Percentiles rank a stretch among this genome's conserved stretches.
phyloP scores from a whole-genome alignment of 2,888 invertebrate species.

The Lochmaea capreae region DNA sequence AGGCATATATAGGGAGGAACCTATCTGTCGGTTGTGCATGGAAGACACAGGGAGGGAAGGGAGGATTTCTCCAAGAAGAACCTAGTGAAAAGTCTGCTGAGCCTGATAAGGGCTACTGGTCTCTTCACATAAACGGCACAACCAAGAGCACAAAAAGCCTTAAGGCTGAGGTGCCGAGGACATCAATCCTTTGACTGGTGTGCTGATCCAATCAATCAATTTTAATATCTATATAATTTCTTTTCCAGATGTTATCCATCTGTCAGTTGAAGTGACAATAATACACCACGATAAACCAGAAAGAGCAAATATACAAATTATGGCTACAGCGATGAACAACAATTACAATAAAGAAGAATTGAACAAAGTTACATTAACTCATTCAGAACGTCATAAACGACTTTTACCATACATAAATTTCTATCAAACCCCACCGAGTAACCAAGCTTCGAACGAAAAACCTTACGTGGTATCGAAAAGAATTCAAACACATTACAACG shows the following conservation, averaged over 20 bases:
- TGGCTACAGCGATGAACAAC: slow-evolving; percentile 53
- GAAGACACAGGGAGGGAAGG: no score
- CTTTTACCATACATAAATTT: slow-evolving; percentile 87
- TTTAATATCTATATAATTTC: slow-evolving; percentile 5
- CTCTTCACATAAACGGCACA: no score
- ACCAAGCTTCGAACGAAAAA: slow-evolving; percentile 57
- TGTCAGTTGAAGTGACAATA: slow-evolving; percentile 56
- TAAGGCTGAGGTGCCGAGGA: no score
- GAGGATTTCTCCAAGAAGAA: no score
- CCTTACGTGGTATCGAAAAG: slow-evolving; percentile 37
- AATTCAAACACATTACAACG: slow-evolving; percentile 53
- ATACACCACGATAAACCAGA: slow-evolving; percentile 62
- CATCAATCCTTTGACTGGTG: no score
- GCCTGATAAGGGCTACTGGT: no score
- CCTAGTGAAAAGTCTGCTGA: no score
- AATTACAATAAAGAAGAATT: slow-evolving; percentile 24
- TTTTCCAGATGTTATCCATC: slow-evolving; percentile 30
- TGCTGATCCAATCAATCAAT: no score
- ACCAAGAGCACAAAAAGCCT: no score
- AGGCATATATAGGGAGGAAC: no score
- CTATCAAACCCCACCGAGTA: slow-evolving; percentile 69
- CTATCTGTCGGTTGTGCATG: no score
- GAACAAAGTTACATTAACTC: slow-evolving; percentile 56
- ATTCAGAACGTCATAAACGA: slow-evolving; percentile 76
- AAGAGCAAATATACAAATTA: slow-evolving; percentile 47